Base-by-base conservation (phyloP, 2,888 invertebrate genomes). In the Rosalia funebris region DNA sequence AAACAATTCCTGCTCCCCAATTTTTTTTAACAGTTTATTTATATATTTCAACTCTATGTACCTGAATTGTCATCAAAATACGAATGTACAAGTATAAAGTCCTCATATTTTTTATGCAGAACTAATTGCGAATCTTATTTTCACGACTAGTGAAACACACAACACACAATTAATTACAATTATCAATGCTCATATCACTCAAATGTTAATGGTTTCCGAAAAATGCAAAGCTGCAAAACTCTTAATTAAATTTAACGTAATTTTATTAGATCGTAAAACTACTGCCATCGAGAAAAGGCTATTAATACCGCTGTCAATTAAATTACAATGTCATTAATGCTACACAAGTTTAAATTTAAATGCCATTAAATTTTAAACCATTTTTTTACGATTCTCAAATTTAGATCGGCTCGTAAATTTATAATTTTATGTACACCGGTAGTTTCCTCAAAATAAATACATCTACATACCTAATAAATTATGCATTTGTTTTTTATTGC, bases 201-300 rank as follows among this genome's bases (percentile, higher is more conserved):
- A n/a, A n/a, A n/a, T n/a, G n/a, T n/a, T n/a, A n/a, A n/a, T n/a
- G n/a, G n/a, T n/a, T n/a, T n/a, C n/a, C n/a, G n/a, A 57, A 61
- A 57, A 61, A 57, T 53, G 61, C 48, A 57, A 61, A 61, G 57
- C 53, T 61, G 61, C 57, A 53, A 39, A 53, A 39, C 48, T 58
- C 37, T 58, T 58, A 58, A 62, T 55, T 58, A 45, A 17, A 37
- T 25, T 19, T 42, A 47, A 45, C 52, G 58, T 50, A 62, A 62
- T 58, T 62, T 62, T 62, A 62, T 32, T 14, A 50, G 12, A 47
- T 19, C 37, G 42, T 55, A 62, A 62, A 62, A 54, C 25, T 45
- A 34, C 50, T 47, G 47, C 58, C 52, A 56, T 56, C 41, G 39
- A 50, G 55, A 47, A 58, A 64, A 61, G 20, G 52, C 52, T 60